Conservation (phyloP, 1,140 invertebrate genomes). For the Drosophila sechellia region DNA sequence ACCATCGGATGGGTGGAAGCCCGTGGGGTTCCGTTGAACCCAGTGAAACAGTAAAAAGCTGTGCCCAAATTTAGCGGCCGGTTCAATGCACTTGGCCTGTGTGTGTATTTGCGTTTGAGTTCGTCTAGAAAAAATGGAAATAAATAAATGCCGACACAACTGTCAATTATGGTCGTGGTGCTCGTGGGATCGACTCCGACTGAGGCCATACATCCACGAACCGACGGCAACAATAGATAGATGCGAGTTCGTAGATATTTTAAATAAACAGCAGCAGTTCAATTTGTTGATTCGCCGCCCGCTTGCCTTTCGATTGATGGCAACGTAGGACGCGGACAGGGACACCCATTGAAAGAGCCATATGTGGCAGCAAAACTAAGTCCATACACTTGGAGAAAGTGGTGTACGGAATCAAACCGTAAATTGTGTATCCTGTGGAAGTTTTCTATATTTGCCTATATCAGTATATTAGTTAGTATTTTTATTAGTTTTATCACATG, state of each 20-base stretch:
- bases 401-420: no score
- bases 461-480: no score
- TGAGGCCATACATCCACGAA: constrained; percentile 43
- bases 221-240: constrained; percentile 56
- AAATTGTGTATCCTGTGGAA: no score
- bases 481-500: no score
- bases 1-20: constrained; percentile 48
- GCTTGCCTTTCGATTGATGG: constrained; percentile 72
- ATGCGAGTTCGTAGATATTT: constrained; percentile 53
- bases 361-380: constrained; percentile 8
- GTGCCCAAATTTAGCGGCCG: constrained; percentile 74
- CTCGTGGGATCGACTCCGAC: constrained; percentile 35
- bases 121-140: constrained; percentile 53
- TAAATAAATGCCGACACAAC: constrained; percentile 79
- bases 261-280: constrained; percentile 74
- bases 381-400: constrained; percentile 14
- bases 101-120: constrained; percentile 20
- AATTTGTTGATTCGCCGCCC: constrained; percentile 66
- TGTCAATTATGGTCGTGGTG: constrained; percentile 76
- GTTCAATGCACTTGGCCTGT: constrained; percentile 66
- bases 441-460: no score
- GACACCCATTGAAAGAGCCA: constrained; percentile 38
- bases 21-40: constrained; percentile 76
- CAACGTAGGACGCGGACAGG: constrained; percentile 55
- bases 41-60: constrained; percentile 59